Base-by-base conservation (phyloP, 2,113 vertebrate species). In the Panthera tigris region DNA sequence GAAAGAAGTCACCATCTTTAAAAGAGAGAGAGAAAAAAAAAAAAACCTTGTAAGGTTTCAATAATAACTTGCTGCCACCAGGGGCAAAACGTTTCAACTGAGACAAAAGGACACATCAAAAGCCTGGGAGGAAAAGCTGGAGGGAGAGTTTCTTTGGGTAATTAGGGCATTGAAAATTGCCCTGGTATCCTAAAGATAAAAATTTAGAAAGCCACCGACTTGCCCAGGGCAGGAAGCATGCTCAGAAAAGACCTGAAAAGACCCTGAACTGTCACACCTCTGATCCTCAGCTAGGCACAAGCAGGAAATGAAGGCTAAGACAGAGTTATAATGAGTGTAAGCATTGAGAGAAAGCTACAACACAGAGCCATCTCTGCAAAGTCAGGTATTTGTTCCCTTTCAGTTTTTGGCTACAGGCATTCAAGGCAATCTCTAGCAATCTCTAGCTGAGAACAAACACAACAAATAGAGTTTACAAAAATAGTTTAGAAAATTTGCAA, bases 21-120 rank as follows among this genome's bases (percentile, higher is more conserved):
- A 61, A 23, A 61, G 45, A 45, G 45, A 45, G 45, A 45, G 45
- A 57, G 14, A 8, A 61, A 61, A 21, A 61, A 19, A 7, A 21
- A 57, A 25, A 25, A 61, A 61, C 57, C 21, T 23, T 61, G 21
- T 61, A 61, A 61, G 57, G 57, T 2, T 45, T 45, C 69, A 83
- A 33, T 74, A 57, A 31, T 48, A 91, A 82, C 39, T 52, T 91
- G 48, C 52, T 87, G 76, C 78, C 39, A 41, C 27, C 18, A 63
- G 29, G 52, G 19, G 66, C 31, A 74, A 94, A 92, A 90, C 45
- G 89, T 21, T 92, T 96, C 88, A 91, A 15, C 0, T 41, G 39
- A 93, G 16, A 86, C 80, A 86, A 84, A 80, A n/a, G 83, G n/a
- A 65, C 52, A 63, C 12, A 25, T 78, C 78, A 79, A 95, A 93